Conservation (phyloP, 2,888 invertebrate species). For the Drosophila dives region DNA sequence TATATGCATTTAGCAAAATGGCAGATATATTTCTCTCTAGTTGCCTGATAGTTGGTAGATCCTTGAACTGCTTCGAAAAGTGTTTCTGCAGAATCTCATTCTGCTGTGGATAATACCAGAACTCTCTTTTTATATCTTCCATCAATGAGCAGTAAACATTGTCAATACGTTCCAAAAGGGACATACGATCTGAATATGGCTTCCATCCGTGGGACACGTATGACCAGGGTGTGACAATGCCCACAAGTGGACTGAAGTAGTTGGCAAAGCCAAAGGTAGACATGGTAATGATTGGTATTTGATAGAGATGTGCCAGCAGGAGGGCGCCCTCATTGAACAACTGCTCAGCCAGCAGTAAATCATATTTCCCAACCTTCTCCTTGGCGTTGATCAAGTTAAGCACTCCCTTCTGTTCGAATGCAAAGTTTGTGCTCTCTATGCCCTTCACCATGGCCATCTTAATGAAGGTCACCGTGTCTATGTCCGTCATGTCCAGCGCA, state of each 20-base stretch:
- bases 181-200: slow-evolving; percentile 85
- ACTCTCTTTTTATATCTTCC: slow-evolving; percentile 69
- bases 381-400: slow-evolving; percentile 69
- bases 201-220: slow-evolving; percentile 84
- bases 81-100: slow-evolving; percentile 73
- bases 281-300: slow-evolving; percentile 82
- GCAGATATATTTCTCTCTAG: slow-evolving; percentile 85
- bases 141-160: slow-evolving; percentile 83
- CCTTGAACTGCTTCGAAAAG: slow-evolving; percentile 60
- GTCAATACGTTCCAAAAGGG: slow-evolving; percentile 85
- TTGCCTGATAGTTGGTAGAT: slow-evolving; percentile 82
- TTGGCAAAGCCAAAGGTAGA: slow-evolving; percentile 83
- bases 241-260: slow-evolving; percentile 84
- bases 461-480: slow-evolving; percentile 37
- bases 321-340: slow-evolving; percentile 84
- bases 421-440: slow-evolving; percentile 68
- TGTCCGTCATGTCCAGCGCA: slow-evolving; percentile 63
- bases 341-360: slow-evolving; percentile 83
- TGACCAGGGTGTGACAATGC: slow-evolving; percentile 84
- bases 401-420: slow-evolving; percentile 72
- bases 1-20: slow-evolving; percentile 85
- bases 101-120: slow-evolving; percentile 76
- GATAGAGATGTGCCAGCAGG: slow-evolving; percentile 81
- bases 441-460: slow-evolving; percentile 62
- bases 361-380: slow-evolving; percentile 81